Conservation (phyloP, 2,888 invertebrate species). For the Mycalesis mineus region DNA sequence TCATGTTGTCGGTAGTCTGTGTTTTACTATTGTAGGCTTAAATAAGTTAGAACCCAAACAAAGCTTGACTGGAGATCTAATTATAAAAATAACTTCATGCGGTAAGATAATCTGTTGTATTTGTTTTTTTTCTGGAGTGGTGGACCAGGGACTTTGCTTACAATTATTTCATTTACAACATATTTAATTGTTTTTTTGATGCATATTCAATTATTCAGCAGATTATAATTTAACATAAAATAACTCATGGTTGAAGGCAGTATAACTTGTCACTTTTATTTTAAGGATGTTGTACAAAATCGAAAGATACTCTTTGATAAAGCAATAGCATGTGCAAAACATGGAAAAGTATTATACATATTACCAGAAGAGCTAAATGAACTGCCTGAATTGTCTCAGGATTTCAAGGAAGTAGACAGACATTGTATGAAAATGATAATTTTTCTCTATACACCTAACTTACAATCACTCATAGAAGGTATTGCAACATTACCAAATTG, state of each 20-base stretch:
- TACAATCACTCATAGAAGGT: slow-evolving; percentile 56
- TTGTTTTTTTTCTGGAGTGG: too few relatives aligned
- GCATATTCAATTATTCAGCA: too few relatives aligned
- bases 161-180: too few relatives aligned
- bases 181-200: too few relatives aligned
- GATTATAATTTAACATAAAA: neutral
- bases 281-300: slow-evolving; percentile 44
- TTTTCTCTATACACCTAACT: slow-evolving; percentile 57
- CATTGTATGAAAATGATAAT: slow-evolving; percentile 69
- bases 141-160: too few relatives aligned
- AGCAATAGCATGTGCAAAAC: slow-evolving; percentile 49
- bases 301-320: slow-evolving; percentile 58
- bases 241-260: slow-evolving; percentile 18
- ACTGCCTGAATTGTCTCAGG: slow-evolving; percentile 62
- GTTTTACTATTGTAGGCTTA: too few relatives aligned
- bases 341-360: slow-evolving; percentile 65
- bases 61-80: too few relatives aligned
- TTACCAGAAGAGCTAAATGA: slow-evolving; percentile 57
- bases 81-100: too few relatives aligned
- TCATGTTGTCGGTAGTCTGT: too few relatives aligned
- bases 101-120: too few relatives aligned
- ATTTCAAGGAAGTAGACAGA: slow-evolving; percentile 48
- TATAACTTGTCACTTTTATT: slow-evolving; percentile 43
- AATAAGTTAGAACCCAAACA: too few relatives aligned
- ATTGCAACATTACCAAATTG: slow-evolving; percentile 55